Base-by-base conservation (phyloP, 2,888 invertebrate species). In the Macaria notata region DNA sequence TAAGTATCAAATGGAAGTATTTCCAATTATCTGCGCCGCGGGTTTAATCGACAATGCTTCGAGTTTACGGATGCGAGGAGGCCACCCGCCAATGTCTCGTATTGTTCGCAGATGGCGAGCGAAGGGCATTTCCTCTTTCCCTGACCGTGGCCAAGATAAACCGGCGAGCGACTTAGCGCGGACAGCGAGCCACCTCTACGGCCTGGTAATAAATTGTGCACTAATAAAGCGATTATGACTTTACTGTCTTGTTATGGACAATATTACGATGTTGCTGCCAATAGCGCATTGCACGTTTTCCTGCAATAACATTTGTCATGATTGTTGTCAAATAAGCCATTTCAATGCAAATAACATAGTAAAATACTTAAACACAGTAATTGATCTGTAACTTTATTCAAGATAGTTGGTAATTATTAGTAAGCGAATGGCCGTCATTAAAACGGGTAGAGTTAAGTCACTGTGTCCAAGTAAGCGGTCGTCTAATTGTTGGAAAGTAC, bases 101-200 rank as follows among this genome's bases (percentile, higher is more conserved):
- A 88, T 88, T 88, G 87, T 88, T 80, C 72, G 69, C 74, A 74
- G 75, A 76, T 71, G 79, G 77, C 78, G 78, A 76, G 70, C 83
- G 79, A 85, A 88, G 88, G 87, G 85, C 85, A 84, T 78, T 84
- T 87, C 84, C 87, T 85, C 73, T 79, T 82, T 78, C 75, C 76
- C 70, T 77, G 84, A 66, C 87, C 86, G 72, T 87, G 86, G 79
- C 68, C 69, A 65, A 73, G 71, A 73, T 71, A 72, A 73, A 68
- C 66, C 64, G 64, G 41, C 73, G 71, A 76, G 78, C 71, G 66
- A 64, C 69, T 70, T 69, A 63, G 29, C 9, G 38, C 46, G 5
- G 9, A 44, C 52, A 54, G 45, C 46, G 42, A 39, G 38, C n/a
- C 9, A 49, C 9, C 45, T 53, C 31, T 31, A 7, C 53, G 33